Evolutionary conservation across 92 coral and sea anemone species (phyloP), one percentile per base, ranked within the genome.

Genomic region (Desmophyllum pertusum): DNA sequence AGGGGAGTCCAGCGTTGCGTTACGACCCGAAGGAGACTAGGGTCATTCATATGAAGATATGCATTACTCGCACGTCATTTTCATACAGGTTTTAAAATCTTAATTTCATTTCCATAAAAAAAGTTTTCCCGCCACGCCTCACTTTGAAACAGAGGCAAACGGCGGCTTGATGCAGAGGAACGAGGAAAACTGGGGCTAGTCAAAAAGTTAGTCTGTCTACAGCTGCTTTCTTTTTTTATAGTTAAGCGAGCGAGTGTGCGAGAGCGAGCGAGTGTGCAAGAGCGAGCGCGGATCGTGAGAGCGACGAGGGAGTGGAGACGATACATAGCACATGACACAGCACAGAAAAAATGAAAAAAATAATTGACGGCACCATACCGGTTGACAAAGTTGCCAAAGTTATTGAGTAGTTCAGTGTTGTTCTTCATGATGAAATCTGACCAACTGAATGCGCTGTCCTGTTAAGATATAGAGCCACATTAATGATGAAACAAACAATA

Each of bases 391-490:
- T 97, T 97, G 27, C 99, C 99, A 41, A 97, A 89, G 50, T 97
- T 97, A 92, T 94, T 97, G 45, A 97, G 93, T 33, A 97, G 91
- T 75, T 97, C 99, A 63, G 86, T 73, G 83, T 97, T 97, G 89
- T 97, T 97, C 90, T 90, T 94, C 81, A 84, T 27, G 35, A 92
- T 90, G 78, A 97, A 97, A 76, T 97, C 99, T 19, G 93, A 68
- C 99, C 99, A 97, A 70, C 95, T 92, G 65, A 97, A 97, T 4
- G 92, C 96, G 78, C 99, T 96, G 74, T 96, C 99, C 99, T 96
- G 88, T 46, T 3, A 30, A 41, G 79, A 31, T 2, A 51, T 0
- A 6, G 3, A 27, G 33, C 65, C 53, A 43, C 48, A 43, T 43
- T 2, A 2, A 43, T 4, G 17, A 11, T 48, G 21, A 13, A 48